Conservation (phyloP, 2,797 vertebrate genomes). For the Microtus agrestis region DNA sequence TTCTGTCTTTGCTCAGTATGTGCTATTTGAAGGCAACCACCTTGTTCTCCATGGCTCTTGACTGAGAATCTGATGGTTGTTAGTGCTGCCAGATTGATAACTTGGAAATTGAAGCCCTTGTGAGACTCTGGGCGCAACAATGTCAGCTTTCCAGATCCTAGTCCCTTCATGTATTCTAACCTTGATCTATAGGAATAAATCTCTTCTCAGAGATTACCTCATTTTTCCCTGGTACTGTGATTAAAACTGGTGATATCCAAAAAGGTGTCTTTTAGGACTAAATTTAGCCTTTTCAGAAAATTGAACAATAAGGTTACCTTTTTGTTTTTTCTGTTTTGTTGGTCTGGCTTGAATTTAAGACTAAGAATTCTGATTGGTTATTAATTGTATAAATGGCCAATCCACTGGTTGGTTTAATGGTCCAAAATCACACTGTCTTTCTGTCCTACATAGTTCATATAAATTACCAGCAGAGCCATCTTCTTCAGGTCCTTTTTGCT, state of each 20-base stretch:
- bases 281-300: slow-evolving; percentile 68
- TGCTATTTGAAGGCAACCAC: slow-evolving; percentile 52
- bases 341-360: slow-evolving; percentile 67
- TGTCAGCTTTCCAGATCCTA: slow-evolving; percentile 54
- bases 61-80: slow-evolving; percentile 46
- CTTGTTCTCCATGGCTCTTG: slow-evolving; percentile 58
- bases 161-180: slow-evolving; percentile 54
- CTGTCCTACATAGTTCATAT: slow-evolving; percentile 55
- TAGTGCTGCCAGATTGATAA: slow-evolving; percentile 51
- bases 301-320: slow-evolving; percentile 50
- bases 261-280: slow-evolving; percentile 66
- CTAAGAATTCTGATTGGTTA: slow-evolving; percentile 44
- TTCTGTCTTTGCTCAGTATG: slow-evolving; percentile 47
- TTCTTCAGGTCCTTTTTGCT: slow-evolving; percentile 14
- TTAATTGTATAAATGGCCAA: slow-evolving; percentile 50
- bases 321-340: slow-evolving; percentile 71
- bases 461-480: background rate
- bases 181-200: slow-evolving; percentile 66
- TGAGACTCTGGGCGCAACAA: slow-evolving; percentile 61
- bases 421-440: slow-evolving; percentile 55
- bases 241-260: slow-evolving; percentile 59
- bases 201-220: slow-evolving; percentile 58
- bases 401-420: slow-evolving; percentile 31
- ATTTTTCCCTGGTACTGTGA: slow-evolving; percentile 54
- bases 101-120: slow-evolving; percentile 67